These are phyloP conservation scores for Cliona cf. orientalis DNA, from an alignment of 37 sponge, comb jelly and placozoan genomes.

Conservation along the genomic window DNA sequence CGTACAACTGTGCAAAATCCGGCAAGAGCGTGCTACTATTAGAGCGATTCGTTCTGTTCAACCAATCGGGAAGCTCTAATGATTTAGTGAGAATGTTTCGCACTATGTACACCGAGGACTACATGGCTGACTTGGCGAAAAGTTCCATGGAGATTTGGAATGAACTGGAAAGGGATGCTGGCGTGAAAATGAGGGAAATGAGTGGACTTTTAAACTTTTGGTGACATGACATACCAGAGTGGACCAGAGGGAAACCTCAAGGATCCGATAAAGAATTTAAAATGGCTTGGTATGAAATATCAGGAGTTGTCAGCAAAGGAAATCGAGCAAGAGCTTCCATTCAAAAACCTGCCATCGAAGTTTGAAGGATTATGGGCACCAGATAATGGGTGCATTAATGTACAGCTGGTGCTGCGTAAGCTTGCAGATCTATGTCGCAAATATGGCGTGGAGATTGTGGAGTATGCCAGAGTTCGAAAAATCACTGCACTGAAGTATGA, in stretches of 20 bases:
- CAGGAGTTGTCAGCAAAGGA: slow-evolving; percentile 2
- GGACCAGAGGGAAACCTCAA: slow-evolving; percentile 18
- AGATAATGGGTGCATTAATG: slow-evolving; percentile 29
- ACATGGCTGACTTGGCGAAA: slow-evolving; percentile 16
- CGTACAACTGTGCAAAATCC: slow-evolving; percentile 6
- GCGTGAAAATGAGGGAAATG: background rate
- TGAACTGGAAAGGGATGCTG: slow-evolving; percentile 14
- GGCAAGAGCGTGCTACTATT: slow-evolving; percentile 17
- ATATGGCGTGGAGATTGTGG: slow-evolving; percentile 10
- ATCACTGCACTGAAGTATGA: background rate
- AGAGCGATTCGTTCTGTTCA: slow-evolving; percentile 16
- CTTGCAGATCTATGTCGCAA: slow-evolving; percentile 4
- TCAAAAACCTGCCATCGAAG: slow-evolving; percentile 6
- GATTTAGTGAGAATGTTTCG: slow-evolving; percentile 22
- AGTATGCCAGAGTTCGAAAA: slow-evolving; percentile 1
- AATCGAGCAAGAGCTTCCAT: slow-evolving; percentile 23
- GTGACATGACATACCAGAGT: background rate
- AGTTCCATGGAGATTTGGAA: slow-evolving; percentile 2
- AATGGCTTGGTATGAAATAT: slow-evolving; percentile 14
- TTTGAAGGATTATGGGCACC: slow-evolving; percentile 31
- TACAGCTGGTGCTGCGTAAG: slow-evolving; percentile 6
- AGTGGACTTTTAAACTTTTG: slow-evolving; percentile 15
- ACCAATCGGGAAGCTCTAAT: slow-evolving; percentile 27
- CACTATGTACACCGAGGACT: slow-evolving; percentile 23
- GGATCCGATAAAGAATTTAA: slow-evolving; percentile 25